Evolutionary conservation across 2,888 invertebrate species (phyloP).

Genomic region (Carabus problematicus): DNA sequence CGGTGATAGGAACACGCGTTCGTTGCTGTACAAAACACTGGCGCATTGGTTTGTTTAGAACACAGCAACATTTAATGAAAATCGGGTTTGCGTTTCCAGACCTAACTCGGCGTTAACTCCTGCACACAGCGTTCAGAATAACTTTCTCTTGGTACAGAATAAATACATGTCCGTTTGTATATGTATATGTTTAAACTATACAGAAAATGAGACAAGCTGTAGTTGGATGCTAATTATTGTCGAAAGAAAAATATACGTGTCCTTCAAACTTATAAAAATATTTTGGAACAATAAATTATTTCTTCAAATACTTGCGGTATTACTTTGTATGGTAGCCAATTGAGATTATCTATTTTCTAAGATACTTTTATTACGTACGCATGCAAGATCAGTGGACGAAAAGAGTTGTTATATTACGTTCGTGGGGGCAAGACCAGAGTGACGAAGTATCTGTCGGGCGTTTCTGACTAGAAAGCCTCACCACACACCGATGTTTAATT

Average conservation of each 20-base stretch:
- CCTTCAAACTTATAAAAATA: no score
- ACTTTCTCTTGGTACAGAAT: constrained; percentile 12
- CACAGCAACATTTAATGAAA: constrained; percentile 54
- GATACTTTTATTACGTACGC: no score
- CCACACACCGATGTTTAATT: constrained; percentile 60
- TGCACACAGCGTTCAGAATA: constrained; percentile 10
- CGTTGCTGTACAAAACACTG: constrained; percentile 15
- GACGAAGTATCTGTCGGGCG: constrained; percentile 16
- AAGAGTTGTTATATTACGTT: not conserved
- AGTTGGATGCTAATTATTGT: no score
- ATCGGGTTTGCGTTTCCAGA: constrained; percentile 51
- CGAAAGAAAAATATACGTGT: no score
- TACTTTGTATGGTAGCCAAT: no score
- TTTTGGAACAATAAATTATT: no score
- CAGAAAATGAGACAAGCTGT: no score
- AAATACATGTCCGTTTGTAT: not conserved
- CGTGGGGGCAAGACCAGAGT: constrained; percentile 18
- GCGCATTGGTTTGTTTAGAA: constrained; percentile 48
- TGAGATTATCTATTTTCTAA: no score
- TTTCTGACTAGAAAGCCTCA: constrained; percentile 48
- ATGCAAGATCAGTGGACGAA: no score
- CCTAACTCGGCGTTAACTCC: constrained; percentile 19
- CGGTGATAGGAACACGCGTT: not conserved
- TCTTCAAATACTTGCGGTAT: no score
- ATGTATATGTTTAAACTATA: not conserved